A percentile compares a stretch with the other conserved stretches of the same genome.
phyloP scores from a whole-genome alignment of 2,888 invertebrate genomes.

The Metallyticus violacea region DNA sequence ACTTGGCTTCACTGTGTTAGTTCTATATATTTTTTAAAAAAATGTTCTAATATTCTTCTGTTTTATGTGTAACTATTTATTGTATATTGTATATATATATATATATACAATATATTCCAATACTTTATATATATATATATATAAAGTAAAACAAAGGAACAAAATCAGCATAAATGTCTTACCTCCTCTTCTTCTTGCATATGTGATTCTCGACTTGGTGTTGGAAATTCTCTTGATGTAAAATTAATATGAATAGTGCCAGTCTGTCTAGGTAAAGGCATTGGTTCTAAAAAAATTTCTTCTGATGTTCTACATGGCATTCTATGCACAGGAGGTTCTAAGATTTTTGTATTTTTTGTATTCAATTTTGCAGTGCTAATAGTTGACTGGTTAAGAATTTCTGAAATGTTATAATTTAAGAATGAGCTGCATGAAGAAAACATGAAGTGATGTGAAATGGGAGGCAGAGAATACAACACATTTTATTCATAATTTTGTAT shows the following conservation, averaged over 20 bases:
- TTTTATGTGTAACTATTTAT: no score
- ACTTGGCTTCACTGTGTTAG: no score
- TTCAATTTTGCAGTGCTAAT: background rate
- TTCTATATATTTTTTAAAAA: no score
- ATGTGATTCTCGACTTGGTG: slow-evolving; percentile 74
- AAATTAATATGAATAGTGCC: slow-evolving; percentile 64
- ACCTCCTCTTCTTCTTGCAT: slow-evolving; percentile 68
- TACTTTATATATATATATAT: background rate
- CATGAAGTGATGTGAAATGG: background rate
- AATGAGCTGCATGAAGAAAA: background rate
- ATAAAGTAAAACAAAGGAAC: no score
- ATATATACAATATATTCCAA: background rate
- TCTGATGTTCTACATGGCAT: background rate
- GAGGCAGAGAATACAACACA: background rate
- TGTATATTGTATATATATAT: no score
- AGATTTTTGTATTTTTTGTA: background rate
- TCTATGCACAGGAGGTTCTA: background rate
- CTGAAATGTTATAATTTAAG: background rate
- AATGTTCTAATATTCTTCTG: no score
- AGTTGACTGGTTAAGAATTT: background rate
- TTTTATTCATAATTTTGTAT: no score
- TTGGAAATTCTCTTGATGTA: slow-evolving; percentile 74
- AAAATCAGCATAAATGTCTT: no score
- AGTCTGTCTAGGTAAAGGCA: slow-evolving; percentile 57
- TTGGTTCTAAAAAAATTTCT: slow-evolving; percentile 42